These are phyloP conservation scores for Falco cherrug DNA, from an alignment of 2,797 vertebrate species.

Conservation along the genomic window DNA sequence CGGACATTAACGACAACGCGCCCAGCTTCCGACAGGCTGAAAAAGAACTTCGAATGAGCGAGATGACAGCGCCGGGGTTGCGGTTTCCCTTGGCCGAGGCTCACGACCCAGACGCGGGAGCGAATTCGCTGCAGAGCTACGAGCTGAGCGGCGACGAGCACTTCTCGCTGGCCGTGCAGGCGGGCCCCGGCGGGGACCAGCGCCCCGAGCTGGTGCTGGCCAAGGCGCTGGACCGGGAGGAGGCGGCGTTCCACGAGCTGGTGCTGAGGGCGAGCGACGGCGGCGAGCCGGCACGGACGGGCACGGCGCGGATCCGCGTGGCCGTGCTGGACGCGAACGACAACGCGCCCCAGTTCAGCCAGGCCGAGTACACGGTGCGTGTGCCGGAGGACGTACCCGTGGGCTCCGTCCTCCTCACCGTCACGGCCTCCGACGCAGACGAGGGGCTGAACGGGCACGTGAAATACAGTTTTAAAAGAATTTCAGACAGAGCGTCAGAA, in stretches of 20 bases:
- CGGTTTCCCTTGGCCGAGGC: not conserved
- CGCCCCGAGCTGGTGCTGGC: too few species aligned
- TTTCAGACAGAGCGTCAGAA: accelerated
- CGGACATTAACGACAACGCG: not conserved
- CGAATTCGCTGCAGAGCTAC: constrained; percentile 40
- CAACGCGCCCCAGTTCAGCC: too few species aligned
- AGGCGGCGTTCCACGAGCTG: constrained; percentile 74
- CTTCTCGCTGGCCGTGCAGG: not conserved
- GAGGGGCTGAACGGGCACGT: not conserved
- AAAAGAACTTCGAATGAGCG: not conserved
- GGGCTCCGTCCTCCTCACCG: too few species aligned
- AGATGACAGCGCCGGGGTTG: not conserved
- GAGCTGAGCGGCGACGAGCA: too few species aligned
- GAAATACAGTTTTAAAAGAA: not conserved
- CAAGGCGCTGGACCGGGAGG: constrained; percentile 76
- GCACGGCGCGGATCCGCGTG: too few species aligned
- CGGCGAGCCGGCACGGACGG: constrained; percentile 76
- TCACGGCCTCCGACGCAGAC: too few species aligned
- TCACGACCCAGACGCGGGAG: not conserved
- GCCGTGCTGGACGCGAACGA: too few species aligned
- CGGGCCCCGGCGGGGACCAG: not conserved
- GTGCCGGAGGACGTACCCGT: not conserved
- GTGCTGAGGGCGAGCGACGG: too few species aligned
- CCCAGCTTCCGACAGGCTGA: not conserved
- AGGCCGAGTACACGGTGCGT: too few species aligned